Conservation (phyloP, 1,140 invertebrate genomes). For the Sycophila sp. region DNA sequence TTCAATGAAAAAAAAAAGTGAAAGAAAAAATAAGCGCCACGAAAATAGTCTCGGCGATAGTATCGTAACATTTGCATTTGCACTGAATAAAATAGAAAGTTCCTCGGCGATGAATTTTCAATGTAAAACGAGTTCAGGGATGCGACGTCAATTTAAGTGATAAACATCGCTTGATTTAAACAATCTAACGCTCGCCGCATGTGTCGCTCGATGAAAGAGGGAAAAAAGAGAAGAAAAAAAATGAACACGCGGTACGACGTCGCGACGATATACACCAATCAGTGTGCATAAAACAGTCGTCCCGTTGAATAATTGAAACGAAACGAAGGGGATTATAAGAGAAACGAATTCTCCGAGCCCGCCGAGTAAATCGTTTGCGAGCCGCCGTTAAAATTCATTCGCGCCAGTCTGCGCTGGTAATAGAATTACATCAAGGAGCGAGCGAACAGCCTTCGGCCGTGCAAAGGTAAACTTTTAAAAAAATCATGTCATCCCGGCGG, state of each 20-base stretch:
- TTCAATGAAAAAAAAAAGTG: not conserved
- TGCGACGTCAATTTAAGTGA: conserved; percentile 15
- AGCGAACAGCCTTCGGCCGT: too few relatives aligned
- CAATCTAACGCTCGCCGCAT: not conserved
- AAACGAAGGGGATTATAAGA: too few relatives aligned
- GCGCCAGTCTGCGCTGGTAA: not conserved
- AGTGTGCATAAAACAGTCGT: not conserved
- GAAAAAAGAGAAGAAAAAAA: not conserved
- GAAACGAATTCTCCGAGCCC: not conserved
- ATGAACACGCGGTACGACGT: not conserved
- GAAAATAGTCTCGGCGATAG: too few relatives aligned
- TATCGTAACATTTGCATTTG: too few relatives aligned
- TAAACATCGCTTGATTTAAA: conserved; percentile 17
- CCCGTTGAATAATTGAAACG: not conserved
- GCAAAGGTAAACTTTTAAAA: too few relatives aligned
- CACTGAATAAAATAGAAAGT: too few relatives aligned
- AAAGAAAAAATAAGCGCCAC: not conserved
- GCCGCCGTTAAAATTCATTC: not conserved
- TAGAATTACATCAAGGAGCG: too few relatives aligned
- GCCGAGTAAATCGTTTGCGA: not conserved
- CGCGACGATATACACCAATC: too few relatives aligned
- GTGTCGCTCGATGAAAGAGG: not conserved
- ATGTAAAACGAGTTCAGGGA: conserved; percentile 28
- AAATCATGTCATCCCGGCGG: not conserved
- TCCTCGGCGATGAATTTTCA: conserved; percentile 9